Conservation (phyloP, 2,113 vertebrate genomes). For the Saguinus midas region DNA sequence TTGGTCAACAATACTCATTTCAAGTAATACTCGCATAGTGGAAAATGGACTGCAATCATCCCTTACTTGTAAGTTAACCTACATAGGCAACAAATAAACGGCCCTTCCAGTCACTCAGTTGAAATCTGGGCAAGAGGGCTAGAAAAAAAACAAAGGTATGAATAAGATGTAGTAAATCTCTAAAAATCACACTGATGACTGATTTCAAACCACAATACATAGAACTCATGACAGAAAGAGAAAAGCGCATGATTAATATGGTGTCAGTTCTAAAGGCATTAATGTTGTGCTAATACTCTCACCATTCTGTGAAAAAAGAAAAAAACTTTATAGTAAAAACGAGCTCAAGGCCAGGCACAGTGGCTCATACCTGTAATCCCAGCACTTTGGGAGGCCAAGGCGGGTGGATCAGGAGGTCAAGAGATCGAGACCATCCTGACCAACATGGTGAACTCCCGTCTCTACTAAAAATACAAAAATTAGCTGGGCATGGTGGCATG, state of each 20-base stretch:
- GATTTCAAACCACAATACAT: constrained; percentile 42
- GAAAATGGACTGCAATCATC: neutral
- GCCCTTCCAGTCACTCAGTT: constrained; percentile 4
- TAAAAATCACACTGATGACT: constrained; percentile 18
- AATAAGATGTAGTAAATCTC: constrained; percentile 14
- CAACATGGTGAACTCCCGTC: too few relatives aligned
- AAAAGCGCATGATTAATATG: constrained; percentile 49
- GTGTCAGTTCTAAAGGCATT: constrained; percentile 13
- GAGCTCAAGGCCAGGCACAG: neutral
- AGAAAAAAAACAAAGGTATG: neutral
- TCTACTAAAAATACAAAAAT: too few relatives aligned
- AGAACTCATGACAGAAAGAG: constrained; percentile 43
- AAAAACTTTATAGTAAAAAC: neutral
- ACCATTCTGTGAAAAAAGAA: neutral
- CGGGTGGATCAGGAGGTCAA: too few relatives aligned
- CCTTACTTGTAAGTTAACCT: constrained; percentile 18
- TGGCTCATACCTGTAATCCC: too few relatives aligned
- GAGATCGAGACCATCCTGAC: too few relatives aligned
- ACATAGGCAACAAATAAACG: constrained; percentile 60
- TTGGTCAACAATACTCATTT: neutral
- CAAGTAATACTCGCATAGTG: neutral
- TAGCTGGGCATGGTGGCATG: too few relatives aligned
- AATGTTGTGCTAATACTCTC: neutral
- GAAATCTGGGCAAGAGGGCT: neutral
- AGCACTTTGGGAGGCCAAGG: too few relatives aligned